Conservation (phyloP, 2,113 vertebrate genomes). For the Probosciger aterrimus region DNA sequence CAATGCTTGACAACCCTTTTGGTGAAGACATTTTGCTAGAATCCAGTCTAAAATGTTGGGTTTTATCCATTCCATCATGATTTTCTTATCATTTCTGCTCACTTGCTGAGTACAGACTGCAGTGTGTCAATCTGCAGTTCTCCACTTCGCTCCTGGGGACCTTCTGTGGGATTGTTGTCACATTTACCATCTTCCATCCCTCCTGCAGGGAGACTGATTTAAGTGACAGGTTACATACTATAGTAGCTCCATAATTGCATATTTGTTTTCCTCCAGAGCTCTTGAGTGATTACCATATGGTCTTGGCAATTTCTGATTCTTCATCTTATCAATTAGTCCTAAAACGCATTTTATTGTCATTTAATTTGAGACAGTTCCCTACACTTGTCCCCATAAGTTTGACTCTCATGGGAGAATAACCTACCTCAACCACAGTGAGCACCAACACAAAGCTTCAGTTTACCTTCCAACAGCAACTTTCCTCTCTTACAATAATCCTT, state of each 20-base stretch:
- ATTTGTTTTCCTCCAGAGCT: constrained; percentile 65
- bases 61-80: background rate
- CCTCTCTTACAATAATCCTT: background rate
- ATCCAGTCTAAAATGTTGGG: background rate
- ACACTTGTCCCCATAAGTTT: constrained; percentile 47
- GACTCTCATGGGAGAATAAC: background rate
- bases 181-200: constrained; percentile 30
- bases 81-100: background rate
- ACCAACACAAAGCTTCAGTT: background rate
- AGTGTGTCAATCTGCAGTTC: background rate
- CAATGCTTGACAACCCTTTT: background rate
- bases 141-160: constrained; percentile 1
- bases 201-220: constrained; percentile 55
- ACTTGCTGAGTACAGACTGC: background rate
- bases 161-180: constrained; percentile 2
- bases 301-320: constrained; percentile 61
- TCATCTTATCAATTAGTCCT: constrained; percentile 60
- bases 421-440: background rate
- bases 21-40: background rate
- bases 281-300: constrained; percentile 59
- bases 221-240: constrained; percentile 49
- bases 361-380: constrained; percentile 47
- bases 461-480: background rate
- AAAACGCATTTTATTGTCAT: constrained; percentile 53
- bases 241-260: constrained; percentile 50